These are phyloP conservation scores for Drosophila eugracilis DNA, from an alignment of 1,140 invertebrate species.

Conservation along the genomic window DNA sequence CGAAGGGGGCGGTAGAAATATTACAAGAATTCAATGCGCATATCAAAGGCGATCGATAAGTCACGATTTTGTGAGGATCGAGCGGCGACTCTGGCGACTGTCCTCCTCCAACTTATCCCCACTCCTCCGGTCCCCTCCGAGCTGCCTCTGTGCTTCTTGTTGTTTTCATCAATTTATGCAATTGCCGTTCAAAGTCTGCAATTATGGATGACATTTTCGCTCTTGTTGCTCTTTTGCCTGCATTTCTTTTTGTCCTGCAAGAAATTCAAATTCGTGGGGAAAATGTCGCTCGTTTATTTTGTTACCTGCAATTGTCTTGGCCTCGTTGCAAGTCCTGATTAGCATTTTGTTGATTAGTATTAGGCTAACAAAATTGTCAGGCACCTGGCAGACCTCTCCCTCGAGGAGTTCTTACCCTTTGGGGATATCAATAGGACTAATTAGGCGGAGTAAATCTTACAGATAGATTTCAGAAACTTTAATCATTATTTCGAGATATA, in stretches of 20 bases:
- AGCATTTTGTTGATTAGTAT: conserved; percentile 45
- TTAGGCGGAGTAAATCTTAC: background rate
- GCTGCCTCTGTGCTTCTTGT: conserved; percentile 22
- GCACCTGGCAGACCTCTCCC: background rate
- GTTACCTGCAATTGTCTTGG: conserved; percentile 31
- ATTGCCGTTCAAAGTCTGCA: conserved; percentile 74
- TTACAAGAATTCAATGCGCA: conserved; percentile 81
- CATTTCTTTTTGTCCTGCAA: conserved; percentile 13
- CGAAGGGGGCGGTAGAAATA: conserved; percentile 54
- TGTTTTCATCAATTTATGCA: conserved; percentile 78
- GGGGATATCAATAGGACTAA: background rate
- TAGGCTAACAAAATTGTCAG: conserved; percentile 12
- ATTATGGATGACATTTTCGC: conserved; percentile 77
- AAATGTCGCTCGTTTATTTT: conserved; percentile 56
- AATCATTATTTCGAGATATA: no score
- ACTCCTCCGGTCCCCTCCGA: background rate
- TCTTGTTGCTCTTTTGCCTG: conserved; percentile 55
- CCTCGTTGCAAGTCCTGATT: conserved; percentile 34
- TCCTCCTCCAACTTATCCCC: conserved; percentile 15
- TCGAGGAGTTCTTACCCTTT: background rate
- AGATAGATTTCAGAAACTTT: no score
- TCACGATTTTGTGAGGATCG: conserved; percentile 65
- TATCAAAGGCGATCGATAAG: conserved; percentile 81
- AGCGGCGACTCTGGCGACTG: conserved; percentile 41
- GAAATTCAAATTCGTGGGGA: conserved; percentile 60